phyloP scores from a whole-genome alignment of 2,797 vertebrate species.

The Pipistrellus kuhlii region DNA sequence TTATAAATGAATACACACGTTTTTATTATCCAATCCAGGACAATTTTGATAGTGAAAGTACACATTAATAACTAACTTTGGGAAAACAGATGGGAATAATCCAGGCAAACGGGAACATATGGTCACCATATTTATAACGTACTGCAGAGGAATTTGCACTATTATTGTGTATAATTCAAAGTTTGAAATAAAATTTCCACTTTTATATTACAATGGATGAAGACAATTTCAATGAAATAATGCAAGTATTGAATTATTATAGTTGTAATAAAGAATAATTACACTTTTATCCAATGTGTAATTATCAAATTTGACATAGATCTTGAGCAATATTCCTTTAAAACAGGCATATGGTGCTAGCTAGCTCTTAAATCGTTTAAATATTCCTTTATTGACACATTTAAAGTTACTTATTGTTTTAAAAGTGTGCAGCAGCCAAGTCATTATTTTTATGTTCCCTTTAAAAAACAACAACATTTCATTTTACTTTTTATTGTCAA shows the following conservation, averaged over 20 bases:
- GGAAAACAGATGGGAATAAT: background rate
- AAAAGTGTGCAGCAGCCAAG: background rate
- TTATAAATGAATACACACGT: background rate
- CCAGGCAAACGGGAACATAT: background rate
- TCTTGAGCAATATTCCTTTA: background rate
- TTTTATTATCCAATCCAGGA: background rate
- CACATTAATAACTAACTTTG: background rate
- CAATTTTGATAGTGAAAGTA: background rate
- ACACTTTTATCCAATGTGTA: conserved; percentile 18
- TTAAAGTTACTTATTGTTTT: conserved; percentile 20
- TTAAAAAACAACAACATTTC: background rate
- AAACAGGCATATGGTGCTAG: background rate
- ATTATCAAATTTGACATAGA: background rate
- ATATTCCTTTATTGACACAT: background rate
- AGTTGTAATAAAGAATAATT: conserved; percentile 13
- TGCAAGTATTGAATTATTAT: background rate
- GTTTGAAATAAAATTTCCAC: background rate
- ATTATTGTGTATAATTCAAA: background rate
- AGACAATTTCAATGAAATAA: background rate
- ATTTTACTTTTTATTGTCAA: background rate
- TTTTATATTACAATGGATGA: background rate
- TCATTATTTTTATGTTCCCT: background rate
- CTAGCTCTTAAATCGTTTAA: background rate
- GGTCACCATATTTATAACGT: background rate
- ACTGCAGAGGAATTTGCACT: background rate